Conservation (phyloP, 2,113 vertebrate genomes). For the Corvus moneduloides region DNA sequence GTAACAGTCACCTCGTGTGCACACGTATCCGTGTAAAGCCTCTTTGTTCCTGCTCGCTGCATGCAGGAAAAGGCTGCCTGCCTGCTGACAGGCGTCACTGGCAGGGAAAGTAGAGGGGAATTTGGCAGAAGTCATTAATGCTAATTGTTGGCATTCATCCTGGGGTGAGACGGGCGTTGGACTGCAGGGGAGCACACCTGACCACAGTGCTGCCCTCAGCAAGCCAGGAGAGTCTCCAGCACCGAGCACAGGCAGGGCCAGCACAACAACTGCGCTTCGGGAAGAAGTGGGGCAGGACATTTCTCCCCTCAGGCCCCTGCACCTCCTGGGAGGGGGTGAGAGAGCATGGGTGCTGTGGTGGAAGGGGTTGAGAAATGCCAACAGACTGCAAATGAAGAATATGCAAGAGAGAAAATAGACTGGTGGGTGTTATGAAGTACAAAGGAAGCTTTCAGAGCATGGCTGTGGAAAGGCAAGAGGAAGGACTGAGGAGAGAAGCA, state of each 20-base stretch:
- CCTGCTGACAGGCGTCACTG: neutral
- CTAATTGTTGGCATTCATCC: neutral
- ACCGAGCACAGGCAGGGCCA: neutral
- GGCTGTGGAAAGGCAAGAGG: neutral
- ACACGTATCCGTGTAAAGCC: neutral
- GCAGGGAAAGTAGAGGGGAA: neutral
- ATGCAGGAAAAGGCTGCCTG: neutral
- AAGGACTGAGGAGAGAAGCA: neutral
- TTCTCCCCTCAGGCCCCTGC: accelerated
- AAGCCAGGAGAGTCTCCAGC: neutral
- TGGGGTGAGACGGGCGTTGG: neutral
- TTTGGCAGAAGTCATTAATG: neutral
- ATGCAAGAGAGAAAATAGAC: neutral
- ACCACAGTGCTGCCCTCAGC: accelerated
- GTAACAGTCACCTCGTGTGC: neutral
- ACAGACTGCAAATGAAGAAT: neutral
- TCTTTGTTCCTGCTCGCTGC: neutral
- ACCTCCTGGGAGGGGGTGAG: neutral
- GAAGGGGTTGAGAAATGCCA: neutral
- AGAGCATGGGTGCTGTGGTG: neutral
- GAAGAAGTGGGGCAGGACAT: neutral
- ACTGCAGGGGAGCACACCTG: neutral
- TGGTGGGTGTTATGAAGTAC: neutral
- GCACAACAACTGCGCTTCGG: accelerated
- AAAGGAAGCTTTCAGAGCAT: neutral